A percentile compares a stretch with the other conserved stretches of the same genome.
These are phyloP conservation scores for Sebastes reedi DNA, from an alignment of 2,797 vertebrate genomes.

Conservation along the genomic window DNA sequence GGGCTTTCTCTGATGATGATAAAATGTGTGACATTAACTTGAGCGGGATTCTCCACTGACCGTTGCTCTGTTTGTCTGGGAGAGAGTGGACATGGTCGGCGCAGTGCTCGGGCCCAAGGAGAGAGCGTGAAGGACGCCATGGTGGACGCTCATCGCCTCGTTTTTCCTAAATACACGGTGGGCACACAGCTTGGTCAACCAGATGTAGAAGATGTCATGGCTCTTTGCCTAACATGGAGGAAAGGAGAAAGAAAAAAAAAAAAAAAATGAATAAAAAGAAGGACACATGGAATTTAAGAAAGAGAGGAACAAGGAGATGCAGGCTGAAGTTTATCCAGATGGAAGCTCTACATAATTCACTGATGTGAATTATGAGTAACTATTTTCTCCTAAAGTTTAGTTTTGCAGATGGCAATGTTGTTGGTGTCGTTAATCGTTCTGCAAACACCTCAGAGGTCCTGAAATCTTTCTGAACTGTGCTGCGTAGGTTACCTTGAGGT, in stretches of 20 bases:
- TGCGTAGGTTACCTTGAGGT: constrained; percentile 57
- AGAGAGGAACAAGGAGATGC: not conserved
- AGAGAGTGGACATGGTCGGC: constrained; percentile 53
- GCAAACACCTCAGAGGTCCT: not conserved
- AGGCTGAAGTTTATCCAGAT: not conserved
- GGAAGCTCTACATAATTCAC: not conserved
- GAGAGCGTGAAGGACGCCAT: constrained; percentile 78
- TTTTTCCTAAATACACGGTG: constrained; percentile 86
- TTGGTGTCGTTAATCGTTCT: not conserved
- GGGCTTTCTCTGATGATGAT: not conserved
- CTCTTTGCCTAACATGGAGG: constrained; percentile 84
- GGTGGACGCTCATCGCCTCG: constrained; percentile 78
- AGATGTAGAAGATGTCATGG: constrained; percentile 89
- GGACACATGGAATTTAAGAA: fast-evolving
- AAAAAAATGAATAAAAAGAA: not conserved
- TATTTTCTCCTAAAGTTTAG: not conserved
- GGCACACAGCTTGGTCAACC: constrained; percentile 89
- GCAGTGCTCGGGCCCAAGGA: constrained; percentile 51
- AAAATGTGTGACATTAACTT: not conserved
- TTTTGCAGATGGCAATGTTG: not conserved
- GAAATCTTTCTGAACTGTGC: not conserved
- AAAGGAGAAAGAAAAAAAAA: not conserved
- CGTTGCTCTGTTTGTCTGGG: constrained; percentile 54
- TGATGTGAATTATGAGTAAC: not conserved
- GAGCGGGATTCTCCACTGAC: constrained; percentile 49